These are phyloP conservation scores for Myripristis murdjan DNA, from an alignment of 2,797 vertebrate species.

Conservation along the genomic window DNA sequence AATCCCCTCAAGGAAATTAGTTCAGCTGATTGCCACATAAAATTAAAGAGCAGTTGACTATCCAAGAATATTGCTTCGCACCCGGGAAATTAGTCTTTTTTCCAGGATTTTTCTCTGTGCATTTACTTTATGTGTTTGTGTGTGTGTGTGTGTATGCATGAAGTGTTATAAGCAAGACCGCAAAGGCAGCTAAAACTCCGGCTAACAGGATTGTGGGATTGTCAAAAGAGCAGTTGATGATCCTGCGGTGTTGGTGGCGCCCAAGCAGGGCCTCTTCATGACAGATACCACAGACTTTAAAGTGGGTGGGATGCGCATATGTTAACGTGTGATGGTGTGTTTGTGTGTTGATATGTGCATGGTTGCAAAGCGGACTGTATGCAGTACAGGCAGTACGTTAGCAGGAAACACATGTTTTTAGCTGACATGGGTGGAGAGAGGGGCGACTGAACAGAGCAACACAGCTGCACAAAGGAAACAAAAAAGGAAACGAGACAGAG, in stretches of 20 bases:
- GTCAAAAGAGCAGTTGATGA: conserved; percentile 8
- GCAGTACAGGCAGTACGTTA: conserved; percentile 8
- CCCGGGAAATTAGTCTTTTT: neutral
- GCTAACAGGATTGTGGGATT: conserved; percentile 14
- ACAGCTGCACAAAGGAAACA: conserved; percentile 79
- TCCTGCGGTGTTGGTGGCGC: conserved; percentile 1
- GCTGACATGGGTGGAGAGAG: conserved; percentile 68
- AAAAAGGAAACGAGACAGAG: conserved; percentile 61
- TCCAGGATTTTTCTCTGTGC: neutral
- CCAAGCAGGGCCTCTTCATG: conserved; percentile 47
- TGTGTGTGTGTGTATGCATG: neutral
- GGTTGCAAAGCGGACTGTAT: conserved; percentile 17
- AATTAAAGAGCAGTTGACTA: conserved; percentile 12
- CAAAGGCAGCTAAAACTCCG: conserved; percentile 14
- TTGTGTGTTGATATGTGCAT: conserved; percentile 52
- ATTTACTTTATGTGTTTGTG: conserved; percentile 2
- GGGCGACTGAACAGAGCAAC: conserved; percentile 22
- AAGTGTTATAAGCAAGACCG: conserved; percentile 28
- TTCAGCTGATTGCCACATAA: neutral
- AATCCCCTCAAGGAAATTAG: conserved; percentile 13
- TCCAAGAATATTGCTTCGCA: neutral
- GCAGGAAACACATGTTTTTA: conserved; percentile 83
- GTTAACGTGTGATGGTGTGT: conserved; percentile 58
- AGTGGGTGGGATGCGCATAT: conserved; percentile 66
- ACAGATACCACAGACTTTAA: conserved; percentile 46